A percentile compares a stretch with the other conserved stretches of the same genome.
phyloP scores from a whole-genome alignment of 2,113 vertebrate species.

The Gila orcuttii region DNA sequence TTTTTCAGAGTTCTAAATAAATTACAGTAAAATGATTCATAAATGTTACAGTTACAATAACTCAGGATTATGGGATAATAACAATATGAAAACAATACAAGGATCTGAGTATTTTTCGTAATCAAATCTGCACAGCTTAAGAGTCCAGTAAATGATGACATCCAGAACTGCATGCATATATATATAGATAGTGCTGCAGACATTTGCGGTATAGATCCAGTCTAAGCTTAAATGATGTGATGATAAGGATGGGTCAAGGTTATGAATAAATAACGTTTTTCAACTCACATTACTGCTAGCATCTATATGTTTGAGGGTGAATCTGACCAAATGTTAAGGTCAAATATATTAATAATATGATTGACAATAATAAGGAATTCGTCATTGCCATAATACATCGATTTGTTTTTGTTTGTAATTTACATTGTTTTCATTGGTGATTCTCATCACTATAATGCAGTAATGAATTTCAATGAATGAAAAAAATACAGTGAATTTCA shows the following conservation, averaged over 20 bases:
- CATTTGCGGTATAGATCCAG: slow-evolving; percentile 29
- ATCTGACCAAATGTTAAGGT: neutral
- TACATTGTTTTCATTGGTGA: neutral
- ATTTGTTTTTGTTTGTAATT: neutral
- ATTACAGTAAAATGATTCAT: neutral
- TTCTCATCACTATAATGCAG: neutral
- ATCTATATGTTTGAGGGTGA: neutral
- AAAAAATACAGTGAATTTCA: neutral
- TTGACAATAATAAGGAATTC: neutral
- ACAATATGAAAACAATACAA: neutral
- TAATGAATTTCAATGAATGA: neutral
- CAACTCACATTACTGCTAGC: neutral
- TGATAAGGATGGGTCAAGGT: neutral
- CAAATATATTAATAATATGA: neutral
- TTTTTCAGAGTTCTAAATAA: neutral
- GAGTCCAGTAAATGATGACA: neutral
- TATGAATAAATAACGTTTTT: neutral
- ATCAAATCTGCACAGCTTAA: neutral
- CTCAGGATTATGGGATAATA: neutral
- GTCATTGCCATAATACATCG: too few relatives aligned
- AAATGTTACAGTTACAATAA: neutral
- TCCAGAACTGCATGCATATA: neutral
- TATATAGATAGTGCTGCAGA: neutral
- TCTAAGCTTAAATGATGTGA: neutral
- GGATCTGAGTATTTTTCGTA: neutral